phyloP scores from a whole-genome alignment of 2,113 vertebrate genomes.

The Cololabis saira region DNA sequence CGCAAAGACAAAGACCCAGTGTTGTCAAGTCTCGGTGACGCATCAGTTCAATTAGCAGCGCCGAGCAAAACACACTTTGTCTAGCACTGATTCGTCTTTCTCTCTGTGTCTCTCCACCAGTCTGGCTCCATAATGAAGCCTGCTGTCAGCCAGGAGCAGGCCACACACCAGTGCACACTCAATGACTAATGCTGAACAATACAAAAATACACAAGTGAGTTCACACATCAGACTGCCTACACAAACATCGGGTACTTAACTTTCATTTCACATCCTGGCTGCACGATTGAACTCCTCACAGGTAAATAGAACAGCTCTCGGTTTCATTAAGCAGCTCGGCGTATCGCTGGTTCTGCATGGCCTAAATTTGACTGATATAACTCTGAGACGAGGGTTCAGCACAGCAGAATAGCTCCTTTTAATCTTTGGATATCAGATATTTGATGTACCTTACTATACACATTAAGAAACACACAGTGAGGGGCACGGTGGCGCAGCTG shows the following conservation, averaged over 20 bases:
- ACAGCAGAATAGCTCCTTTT: constrained; percentile 40
- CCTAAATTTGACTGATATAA: constrained; percentile 53
- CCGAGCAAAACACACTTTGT: constrained; percentile 64
- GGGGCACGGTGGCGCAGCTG: no score
- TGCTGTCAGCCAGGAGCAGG: constrained; percentile 42
- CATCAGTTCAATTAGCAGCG: constrained; percentile 76
- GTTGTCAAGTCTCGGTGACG: constrained; percentile 63
- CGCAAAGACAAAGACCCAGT: constrained; percentile 50
- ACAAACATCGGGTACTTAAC: constrained; percentile 42
- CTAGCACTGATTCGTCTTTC: constrained; percentile 41
- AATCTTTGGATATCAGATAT: constrained; percentile 36
- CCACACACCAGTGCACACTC: constrained; percentile 29
- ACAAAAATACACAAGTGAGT: constrained; percentile 25
- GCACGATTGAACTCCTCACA: constrained; percentile 45
- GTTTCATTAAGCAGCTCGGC: constrained; percentile 56
- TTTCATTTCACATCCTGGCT: constrained; percentile 53
- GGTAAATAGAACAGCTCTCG: constrained; percentile 56
- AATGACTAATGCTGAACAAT: constrained; percentile 13
- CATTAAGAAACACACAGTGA: constrained; percentile 35
- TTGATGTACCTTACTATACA: constrained; percentile 31
- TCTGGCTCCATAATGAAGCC: constrained; percentile 55
- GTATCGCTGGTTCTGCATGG: constrained; percentile 27
- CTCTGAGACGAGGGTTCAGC: constrained; percentile 36
- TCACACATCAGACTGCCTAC: constrained; percentile 40
- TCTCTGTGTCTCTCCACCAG: constrained; percentile 25